A percentile compares a stretch with the other conserved stretches of the same genome.
Evolutionary conservation across 35 echinoderm and acorn worm genomes (phyloP).

Genomic region (Eucidaris tribuloides): DNA sequence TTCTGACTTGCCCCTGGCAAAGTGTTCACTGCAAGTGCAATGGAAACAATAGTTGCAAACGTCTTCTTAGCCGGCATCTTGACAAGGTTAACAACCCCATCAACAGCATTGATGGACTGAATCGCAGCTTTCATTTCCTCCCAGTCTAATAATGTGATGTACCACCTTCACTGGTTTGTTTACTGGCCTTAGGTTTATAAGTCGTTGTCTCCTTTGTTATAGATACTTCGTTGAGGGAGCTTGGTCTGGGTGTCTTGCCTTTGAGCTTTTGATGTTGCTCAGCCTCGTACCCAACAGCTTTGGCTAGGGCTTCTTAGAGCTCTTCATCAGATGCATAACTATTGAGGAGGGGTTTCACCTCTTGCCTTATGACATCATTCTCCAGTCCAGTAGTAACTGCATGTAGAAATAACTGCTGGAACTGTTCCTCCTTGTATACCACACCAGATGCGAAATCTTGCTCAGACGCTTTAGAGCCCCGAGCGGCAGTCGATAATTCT

Average conservation of each 20-base stretch:
- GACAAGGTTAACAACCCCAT: constrained; percentile 35
- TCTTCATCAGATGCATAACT: constrained; percentile 23
- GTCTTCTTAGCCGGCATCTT: neutral
- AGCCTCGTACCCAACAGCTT: neutral
- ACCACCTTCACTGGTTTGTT: neutral
- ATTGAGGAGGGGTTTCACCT: constrained; percentile 6
- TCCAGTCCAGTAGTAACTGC: constrained; percentile 28
- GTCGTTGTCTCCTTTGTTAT: neutral
- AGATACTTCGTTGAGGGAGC: neutral
- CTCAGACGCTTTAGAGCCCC: too few relatives aligned
- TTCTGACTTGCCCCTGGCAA: constrained; percentile 24
- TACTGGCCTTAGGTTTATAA: neutral
- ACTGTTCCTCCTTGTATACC: too few relatives aligned
- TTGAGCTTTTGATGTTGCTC: neutral
- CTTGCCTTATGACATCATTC: neutral
- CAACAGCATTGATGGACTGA: neutral
- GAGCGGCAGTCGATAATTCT: constrained; percentile 3
- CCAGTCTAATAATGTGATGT: neutral
- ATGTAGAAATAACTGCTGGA: constrained; percentile 16
- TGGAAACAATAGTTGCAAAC: constrained; percentile 28
- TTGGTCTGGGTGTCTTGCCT: neutral
- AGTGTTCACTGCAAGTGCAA: constrained; percentile 49
- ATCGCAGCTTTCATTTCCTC: constrained; percentile 2
- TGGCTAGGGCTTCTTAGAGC: constrained; percentile 10
- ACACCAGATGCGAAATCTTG: too few relatives aligned